These are phyloP conservation scores for Protomyctophum bolini DNA, from an alignment of 2,113 vertebrate genomes.

Conservation along the genomic window DNA sequence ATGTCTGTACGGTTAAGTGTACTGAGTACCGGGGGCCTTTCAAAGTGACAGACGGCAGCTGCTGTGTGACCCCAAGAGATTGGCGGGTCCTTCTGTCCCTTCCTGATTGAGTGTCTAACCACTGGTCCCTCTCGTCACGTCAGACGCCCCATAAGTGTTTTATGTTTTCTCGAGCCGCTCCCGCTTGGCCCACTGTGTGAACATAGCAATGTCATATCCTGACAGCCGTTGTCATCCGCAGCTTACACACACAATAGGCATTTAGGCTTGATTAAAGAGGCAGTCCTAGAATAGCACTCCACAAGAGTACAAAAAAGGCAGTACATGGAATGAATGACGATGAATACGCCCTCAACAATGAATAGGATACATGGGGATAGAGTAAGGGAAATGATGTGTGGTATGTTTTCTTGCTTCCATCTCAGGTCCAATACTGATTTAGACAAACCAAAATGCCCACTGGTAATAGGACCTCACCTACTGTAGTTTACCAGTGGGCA, in stretches of 20 bases:
- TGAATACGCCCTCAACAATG: not conserved
- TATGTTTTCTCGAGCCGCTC: constrained; percentile 68
- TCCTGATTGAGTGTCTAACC: constrained; percentile 75
- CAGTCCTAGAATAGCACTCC: constrained; percentile 45
- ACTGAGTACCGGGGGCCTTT: constrained; percentile 42
- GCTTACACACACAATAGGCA: constrained; percentile 43
- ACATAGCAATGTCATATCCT: constrained; percentile 63
- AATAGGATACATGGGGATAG: not conserved
- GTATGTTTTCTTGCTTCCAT: not conserved
- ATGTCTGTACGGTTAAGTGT: constrained; percentile 49
- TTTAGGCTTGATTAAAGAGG: constrained; percentile 63
- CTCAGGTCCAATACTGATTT: not conserved
- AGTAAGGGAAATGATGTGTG: not conserved
- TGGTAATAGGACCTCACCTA: no score
- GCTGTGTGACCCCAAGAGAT: constrained; percentile 69
- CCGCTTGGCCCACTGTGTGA: constrained; percentile 64
- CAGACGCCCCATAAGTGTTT: constrained; percentile 61
- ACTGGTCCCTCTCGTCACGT: constrained; percentile 66
- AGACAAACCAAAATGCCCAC: no score
- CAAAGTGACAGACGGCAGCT: constrained; percentile 71
- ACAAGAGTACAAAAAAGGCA: constrained; percentile 46
- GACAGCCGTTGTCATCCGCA: constrained; percentile 73
- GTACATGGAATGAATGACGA: constrained; percentile 51
- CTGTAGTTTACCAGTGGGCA: no score
- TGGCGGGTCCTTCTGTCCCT: constrained; percentile 69